A percentile compares a stretch with the other conserved stretches of the same genome.
These are phyloP conservation scores for Drosophila diplacantha DNA, from an alignment of 2,888 invertebrate species.

Conservation along the genomic window DNA sequence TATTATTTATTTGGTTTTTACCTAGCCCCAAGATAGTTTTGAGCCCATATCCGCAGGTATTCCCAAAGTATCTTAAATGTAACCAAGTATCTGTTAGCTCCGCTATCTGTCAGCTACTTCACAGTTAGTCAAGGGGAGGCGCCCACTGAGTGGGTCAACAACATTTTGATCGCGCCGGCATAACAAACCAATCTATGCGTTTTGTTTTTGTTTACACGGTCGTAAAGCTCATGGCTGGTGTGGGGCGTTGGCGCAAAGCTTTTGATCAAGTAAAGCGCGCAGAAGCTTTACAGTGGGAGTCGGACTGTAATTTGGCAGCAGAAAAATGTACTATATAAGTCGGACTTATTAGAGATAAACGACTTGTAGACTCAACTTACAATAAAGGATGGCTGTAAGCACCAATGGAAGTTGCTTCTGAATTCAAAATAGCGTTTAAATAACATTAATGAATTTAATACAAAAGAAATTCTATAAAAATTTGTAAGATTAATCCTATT, in stretches of 20 bases:
- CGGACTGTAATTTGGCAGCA: no score
- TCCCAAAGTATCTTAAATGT: not conserved
- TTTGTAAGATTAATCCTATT: not conserved
- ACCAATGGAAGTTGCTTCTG: no score
- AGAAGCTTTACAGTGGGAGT: constrained; percentile 8
- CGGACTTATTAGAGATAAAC: no score
- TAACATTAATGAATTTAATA: constrained; percentile 73
- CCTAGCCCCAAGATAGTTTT: not conserved
- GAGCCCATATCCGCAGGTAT: not conserved
- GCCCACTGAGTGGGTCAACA: constrained; percentile 33
- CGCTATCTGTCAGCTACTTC: constrained; percentile 1
- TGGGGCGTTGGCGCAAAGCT: constrained; percentile 38
- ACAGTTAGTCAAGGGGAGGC: constrained; percentile 4
- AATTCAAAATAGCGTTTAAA: not conserved
- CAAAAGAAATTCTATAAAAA: not conserved
- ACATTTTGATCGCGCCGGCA: constrained; percentile 35
- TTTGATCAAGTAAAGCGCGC: not conserved
- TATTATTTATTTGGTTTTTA: not conserved
- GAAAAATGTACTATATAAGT: not conserved
- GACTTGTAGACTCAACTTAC: no score
- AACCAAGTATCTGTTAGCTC: constrained; percentile 13
- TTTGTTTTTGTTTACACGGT: constrained; percentile 8
- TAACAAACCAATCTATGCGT: constrained; percentile 37
- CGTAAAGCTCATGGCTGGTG: constrained; percentile 8
- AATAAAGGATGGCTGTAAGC: not conserved